Conservation (phyloP, 2,797 vertebrate species). For the Karalla daura region DNA sequence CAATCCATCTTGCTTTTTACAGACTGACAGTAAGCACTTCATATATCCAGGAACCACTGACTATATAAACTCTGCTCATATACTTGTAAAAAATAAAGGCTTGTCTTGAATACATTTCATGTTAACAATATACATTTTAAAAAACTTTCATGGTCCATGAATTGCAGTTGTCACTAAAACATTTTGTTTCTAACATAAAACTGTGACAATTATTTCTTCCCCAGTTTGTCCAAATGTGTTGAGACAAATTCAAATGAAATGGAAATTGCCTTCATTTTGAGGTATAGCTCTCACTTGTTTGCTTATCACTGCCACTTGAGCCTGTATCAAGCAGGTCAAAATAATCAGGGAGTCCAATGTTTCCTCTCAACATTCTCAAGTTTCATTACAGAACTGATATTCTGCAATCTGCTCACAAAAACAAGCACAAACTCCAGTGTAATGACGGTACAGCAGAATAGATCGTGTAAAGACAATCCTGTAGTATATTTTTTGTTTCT, state of each 20-base stretch:
- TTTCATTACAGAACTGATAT: not conserved
- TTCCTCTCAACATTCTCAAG: not conserved
- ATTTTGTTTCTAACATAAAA: too few species aligned
- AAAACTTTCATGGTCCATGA: not conserved
- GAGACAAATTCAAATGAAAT: conserved; percentile 6
- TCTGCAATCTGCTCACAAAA: conserved; percentile 14
- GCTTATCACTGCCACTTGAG: not conserved
- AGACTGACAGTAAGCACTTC: conserved; percentile 29
- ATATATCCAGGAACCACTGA: conserved; percentile 12
- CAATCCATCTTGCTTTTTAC: conserved; percentile 33
- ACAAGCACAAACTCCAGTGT: conserved; percentile 59
- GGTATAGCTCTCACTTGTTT: not conserved
- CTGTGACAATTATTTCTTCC: not conserved
- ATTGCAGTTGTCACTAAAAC: too few species aligned
- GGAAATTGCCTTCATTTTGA: not conserved
- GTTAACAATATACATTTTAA: conserved; percentile 45
- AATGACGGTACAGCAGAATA: conserved; percentile 51
- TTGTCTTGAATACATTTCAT: conserved; percentile 54
- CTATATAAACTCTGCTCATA: conserved; percentile 22
- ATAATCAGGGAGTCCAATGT: not conserved
- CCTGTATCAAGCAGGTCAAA: not conserved
- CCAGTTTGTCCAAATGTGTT: conserved; percentile 2
- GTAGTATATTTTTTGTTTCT: too few species aligned
- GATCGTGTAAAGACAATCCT: not conserved
- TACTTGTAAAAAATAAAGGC: conserved; percentile 75